A percentile compares a stretch with the other conserved stretches of the same genome.
Evolutionary conservation across 2,113 vertebrate species (phyloP).

Genomic region (Ginglymostoma cirratum): DNA sequence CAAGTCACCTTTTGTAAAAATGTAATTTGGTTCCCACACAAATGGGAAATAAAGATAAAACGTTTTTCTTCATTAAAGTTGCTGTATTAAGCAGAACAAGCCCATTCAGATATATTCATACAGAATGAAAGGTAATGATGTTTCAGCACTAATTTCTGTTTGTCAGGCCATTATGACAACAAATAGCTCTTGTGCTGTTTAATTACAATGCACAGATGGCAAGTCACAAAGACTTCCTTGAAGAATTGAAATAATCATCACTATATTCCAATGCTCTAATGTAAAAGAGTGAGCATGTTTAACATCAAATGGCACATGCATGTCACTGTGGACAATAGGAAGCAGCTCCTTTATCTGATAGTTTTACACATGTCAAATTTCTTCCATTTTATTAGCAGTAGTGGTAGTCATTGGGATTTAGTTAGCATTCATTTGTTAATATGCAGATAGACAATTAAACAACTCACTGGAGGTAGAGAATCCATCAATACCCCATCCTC

Average conservation of each 20-base stretch:
- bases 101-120: neutral
- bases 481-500: too few species aligned
- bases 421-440: neutral
- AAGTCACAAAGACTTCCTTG: neutral
- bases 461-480: too few species aligned
- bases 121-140: neutral
- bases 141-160: neutral
- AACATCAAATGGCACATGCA: neutral
- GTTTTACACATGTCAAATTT: neutral
- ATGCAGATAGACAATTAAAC: too few species aligned
- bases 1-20: conserved; percentile 8
- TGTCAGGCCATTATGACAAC: neutral
- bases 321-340: neutral
- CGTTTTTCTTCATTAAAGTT: neutral
- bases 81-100: neutral
- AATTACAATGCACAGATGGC: neutral
- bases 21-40: neutral
- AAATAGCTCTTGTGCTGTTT: neutral
- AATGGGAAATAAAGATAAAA: neutral
- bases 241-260: neutral
- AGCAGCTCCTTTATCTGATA: neutral
- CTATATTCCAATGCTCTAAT: neutral
- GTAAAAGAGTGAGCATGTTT: neutral
- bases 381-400: neutral
- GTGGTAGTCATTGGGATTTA: neutral